A percentile compares a stretch with the other conserved stretches of the same genome.
phyloP scores from a whole-genome alignment of 2,113 vertebrate species.

The Catharus bicknelli region DNA sequence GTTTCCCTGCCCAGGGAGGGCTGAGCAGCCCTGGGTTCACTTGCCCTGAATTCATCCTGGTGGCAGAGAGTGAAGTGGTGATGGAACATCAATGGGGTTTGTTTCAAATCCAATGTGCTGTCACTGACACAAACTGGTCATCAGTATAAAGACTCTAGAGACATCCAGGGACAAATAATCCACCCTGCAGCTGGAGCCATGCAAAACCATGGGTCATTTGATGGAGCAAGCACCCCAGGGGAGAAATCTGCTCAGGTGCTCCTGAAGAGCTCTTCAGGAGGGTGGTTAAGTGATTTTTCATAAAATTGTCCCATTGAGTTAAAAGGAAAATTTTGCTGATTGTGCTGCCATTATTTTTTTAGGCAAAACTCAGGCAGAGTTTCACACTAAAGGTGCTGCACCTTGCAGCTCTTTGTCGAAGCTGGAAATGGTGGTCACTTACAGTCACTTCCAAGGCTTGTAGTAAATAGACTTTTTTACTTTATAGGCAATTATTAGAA shows the following conservation, averaged over 20 bases:
- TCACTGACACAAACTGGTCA: background rate
- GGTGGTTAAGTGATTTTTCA: background rate
- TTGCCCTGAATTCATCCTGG: background rate
- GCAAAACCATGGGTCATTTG: background rate
- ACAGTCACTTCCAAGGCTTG: background rate
- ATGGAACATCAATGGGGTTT: conserved; percentile 4
- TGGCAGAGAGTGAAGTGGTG: background rate
- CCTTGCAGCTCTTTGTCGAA: background rate
- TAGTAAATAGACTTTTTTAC: background rate
- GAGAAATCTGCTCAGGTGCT: background rate
- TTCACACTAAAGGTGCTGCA: background rate
- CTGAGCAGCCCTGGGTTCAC: fast-evolving
- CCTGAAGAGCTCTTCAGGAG: background rate
- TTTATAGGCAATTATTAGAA: background rate
- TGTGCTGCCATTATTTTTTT: background rate
- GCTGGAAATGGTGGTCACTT: background rate
- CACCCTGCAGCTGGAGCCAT: background rate
- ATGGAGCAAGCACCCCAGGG: background rate
- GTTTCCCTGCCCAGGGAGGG: background rate
- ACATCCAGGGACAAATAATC: background rate
- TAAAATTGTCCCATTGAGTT: background rate
- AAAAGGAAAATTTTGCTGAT: background rate
- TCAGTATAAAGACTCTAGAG: background rate
- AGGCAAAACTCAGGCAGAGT: background rate
- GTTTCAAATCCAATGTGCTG: background rate